phyloP scores from a whole-genome alignment of 2,888 invertebrate species.

The Tiliacea citrago region DNA sequence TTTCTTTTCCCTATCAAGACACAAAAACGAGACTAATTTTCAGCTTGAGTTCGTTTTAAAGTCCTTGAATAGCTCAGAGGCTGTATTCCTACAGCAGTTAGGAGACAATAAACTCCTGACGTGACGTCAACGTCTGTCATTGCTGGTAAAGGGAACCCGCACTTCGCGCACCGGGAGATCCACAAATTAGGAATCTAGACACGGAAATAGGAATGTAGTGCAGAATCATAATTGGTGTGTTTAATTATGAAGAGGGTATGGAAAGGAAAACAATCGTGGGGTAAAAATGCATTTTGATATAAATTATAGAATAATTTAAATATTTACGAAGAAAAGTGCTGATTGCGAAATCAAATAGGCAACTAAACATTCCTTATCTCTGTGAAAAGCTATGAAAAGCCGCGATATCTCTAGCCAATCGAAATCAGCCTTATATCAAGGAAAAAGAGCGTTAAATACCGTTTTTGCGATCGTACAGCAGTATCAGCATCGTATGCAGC shows the following conservation, averaged over 20 bases:
- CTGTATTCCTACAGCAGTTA: slow-evolving; percentile 51
- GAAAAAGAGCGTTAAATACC: neutral
- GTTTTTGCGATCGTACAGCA: no score
- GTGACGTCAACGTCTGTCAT: slow-evolving; percentile 70
- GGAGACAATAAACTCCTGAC: slow-evolving; percentile 71
- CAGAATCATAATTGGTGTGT: slow-evolving; percentile 11
- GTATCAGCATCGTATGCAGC: no score
- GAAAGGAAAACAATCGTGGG: neutral
- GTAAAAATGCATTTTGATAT: neutral
- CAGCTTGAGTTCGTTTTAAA: slow-evolving; percentile 17
- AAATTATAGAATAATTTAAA: neutral
- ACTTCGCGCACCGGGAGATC: slow-evolving; percentile 21
- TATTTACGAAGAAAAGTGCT: neutral
- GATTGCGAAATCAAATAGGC: neutral
- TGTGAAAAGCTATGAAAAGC: neutral
- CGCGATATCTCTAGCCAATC: neutral
- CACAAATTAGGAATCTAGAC: slow-evolving; percentile 43
- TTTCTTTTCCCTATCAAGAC: neutral
- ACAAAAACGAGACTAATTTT: slow-evolving; percentile 6
- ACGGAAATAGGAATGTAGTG: slow-evolving; percentile 28
- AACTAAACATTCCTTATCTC: neutral
- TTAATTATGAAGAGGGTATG: slow-evolving; percentile 2
- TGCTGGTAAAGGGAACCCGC: slow-evolving; percentile 51
- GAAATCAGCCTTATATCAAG: neutral
- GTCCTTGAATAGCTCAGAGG: slow-evolving; percentile 20